Conservation (phyloP, 2,113 vertebrate species). For the Pachyramphus minor region DNA sequence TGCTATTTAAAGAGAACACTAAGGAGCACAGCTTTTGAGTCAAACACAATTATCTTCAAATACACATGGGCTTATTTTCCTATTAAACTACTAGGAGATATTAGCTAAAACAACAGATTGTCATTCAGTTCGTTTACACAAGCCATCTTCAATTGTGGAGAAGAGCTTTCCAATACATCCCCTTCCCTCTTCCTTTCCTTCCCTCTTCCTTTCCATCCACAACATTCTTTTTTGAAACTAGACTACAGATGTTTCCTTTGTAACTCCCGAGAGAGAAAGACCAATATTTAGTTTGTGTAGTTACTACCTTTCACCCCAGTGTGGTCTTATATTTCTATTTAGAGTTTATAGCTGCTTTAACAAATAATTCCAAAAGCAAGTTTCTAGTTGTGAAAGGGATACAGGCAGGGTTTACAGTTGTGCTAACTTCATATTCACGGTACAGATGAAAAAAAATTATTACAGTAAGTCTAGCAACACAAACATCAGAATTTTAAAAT, state of each 20-base stretch:
- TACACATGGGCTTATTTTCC: not conserved
- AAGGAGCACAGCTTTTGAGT: not conserved
- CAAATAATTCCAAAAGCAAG: not conserved
- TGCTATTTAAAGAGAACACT: not conserved
- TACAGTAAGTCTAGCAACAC: rapidly evolving
- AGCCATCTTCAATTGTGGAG: not conserved
- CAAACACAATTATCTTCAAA: not conserved
- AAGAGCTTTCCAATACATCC: not conserved
- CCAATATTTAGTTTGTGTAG: not conserved
- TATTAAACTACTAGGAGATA: not conserved
- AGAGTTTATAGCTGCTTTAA: not conserved
- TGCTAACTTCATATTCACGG: not conserved
- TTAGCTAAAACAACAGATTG: not conserved
- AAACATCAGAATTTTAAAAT: not conserved
- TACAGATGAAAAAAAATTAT: not conserved
- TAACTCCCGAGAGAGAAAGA: not conserved
- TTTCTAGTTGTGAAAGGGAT: not conserved
- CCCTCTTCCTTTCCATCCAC: not conserved
- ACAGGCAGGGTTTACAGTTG: not conserved
- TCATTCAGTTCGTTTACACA: not conserved
- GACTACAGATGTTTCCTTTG: not conserved
- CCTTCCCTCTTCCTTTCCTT: not conserved
- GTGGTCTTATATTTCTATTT: not conserved
- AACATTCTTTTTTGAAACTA: not conserved
- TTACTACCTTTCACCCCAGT: not conserved